Percentiles rank a stretch among this genome's conserved stretches.
phyloP scores from a whole-genome alignment of 2,888 invertebrate species.

The Spodoptera littoralis region DNA sequence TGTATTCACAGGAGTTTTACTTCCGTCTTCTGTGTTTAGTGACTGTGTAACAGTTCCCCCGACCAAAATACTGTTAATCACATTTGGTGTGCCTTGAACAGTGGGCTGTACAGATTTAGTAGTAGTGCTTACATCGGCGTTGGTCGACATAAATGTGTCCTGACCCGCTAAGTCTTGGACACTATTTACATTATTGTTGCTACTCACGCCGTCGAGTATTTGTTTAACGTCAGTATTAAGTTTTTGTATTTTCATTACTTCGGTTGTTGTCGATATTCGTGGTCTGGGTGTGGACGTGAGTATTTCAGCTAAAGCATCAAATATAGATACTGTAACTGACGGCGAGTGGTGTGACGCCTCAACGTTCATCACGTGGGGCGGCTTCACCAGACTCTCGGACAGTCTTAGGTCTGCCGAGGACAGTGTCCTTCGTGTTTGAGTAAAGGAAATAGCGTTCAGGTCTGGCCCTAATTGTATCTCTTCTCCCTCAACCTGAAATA shows the following conservation, averaged over 20 bases:
- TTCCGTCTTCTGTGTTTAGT: conserved; percentile 74
- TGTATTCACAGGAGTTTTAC: conserved; percentile 74
- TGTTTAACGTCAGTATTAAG: conserved; percentile 78
- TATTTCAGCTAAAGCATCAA: conserved; percentile 89
- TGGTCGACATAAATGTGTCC: conserved; percentile 72
- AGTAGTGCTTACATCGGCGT: conserved; percentile 78
- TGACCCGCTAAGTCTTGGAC: conserved; percentile 75
- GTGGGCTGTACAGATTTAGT: conserved; percentile 86
- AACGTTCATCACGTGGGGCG: conserved; percentile 86
- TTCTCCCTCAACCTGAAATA: conserved; percentile 89
- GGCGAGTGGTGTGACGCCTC: conserved; percentile 88
- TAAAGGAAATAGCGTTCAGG: conserved; percentile 85
- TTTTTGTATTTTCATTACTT: conserved; percentile 77
- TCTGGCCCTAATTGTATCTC: conserved; percentile 87
- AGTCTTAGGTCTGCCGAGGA: conserved; percentile 85
- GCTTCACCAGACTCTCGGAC: conserved; percentile 84
- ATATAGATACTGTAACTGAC: conserved; percentile 89
- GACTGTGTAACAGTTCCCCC: conserved; percentile 80
- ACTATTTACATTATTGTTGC: conserved; percentile 85
- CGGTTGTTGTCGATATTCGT: conserved; percentile 81
- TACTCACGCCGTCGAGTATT: conserved; percentile 87
- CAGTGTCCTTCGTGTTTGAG: conserved; percentile 84
- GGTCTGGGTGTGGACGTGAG: conserved; percentile 87
- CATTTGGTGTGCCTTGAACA: conserved; percentile 81
- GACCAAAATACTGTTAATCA: conserved; percentile 84